These are phyloP conservation scores for Pachyrhynchus sulphureomaculatus DNA, from an alignment of 1,140 invertebrate species.

Conservation along the genomic window DNA sequence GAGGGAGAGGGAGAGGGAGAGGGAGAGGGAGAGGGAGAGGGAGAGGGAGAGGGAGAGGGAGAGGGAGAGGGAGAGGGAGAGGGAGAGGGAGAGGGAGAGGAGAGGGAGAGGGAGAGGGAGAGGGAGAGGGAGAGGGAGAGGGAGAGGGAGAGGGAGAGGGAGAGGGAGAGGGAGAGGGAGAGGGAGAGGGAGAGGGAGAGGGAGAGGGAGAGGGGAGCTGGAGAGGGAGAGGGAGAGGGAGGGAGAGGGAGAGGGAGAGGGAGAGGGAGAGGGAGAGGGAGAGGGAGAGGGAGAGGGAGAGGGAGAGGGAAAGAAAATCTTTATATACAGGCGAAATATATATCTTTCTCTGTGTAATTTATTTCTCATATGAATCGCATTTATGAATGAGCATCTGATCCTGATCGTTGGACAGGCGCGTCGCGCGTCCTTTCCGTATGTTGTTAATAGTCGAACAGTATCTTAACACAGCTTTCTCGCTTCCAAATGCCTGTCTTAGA, in stretches of 20 bases:
- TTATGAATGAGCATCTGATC: too few relatives aligned
- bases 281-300: too few relatives aligned
- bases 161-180: background rate
- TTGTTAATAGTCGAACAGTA: too few relatives aligned
- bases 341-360: too few relatives aligned
- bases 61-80: background rate
- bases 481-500: too few relatives aligned
- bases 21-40: too few relatives aligned
- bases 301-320: too few relatives aligned
- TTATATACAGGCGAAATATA: too few relatives aligned
- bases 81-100: background rate
- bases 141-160: background rate
- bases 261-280: background rate
- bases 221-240: background rate
- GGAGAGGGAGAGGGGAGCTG: background rate
- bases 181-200: background rate
- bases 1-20: background rate
- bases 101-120: background rate
- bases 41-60: background rate
- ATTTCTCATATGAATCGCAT: too few relatives aligned
- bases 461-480: too few relatives aligned
- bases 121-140: background rate
- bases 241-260: background rate
- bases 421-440: too few relatives aligned
- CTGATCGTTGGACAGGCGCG: too few relatives aligned